A percentile compares a stretch with the other conserved stretches of the same genome.
Conservation (phyloP, 2,888 invertebrate species). For the Lumbricus terrestris region DNA sequence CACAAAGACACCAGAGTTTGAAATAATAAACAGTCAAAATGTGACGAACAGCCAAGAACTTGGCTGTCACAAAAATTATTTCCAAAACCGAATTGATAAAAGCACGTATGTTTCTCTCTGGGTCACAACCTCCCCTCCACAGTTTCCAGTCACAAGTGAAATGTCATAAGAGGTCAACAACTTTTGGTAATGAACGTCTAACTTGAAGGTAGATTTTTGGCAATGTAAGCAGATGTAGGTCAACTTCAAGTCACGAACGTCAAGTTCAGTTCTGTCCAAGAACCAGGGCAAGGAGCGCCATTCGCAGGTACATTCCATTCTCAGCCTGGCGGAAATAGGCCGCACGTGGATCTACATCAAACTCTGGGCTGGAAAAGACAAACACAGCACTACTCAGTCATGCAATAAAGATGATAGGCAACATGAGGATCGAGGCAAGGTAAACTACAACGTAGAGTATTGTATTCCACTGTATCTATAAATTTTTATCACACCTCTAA, state of each 20-base stretch:
- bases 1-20: neutral
- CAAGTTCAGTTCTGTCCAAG: conserved; percentile 4
- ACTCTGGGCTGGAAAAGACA: conserved; percentile 70
- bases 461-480: too few species aligned
- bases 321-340: conserved; percentile 98
- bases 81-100: neutral
- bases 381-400: neutral
- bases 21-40: neutral
- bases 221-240: neutral
- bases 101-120: neutral
- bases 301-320: conserved; percentile 95
- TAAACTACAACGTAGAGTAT: neutral
- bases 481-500: too few species aligned
- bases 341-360: conserved; percentile 93
- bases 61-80: neutral
- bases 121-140: neutral
- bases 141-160: neutral
- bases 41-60: neutral
- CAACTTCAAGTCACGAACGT: neutral
- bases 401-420: neutral
- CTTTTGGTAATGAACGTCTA: neutral
- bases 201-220: neutral
- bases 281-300: conserved; percentile 82
- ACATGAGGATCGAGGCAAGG: neutral
- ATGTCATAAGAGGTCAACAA: neutral